These are phyloP conservation scores for Cacatua alba DNA, from an alignment of 2,113 vertebrate species.

Conservation along the genomic window DNA sequence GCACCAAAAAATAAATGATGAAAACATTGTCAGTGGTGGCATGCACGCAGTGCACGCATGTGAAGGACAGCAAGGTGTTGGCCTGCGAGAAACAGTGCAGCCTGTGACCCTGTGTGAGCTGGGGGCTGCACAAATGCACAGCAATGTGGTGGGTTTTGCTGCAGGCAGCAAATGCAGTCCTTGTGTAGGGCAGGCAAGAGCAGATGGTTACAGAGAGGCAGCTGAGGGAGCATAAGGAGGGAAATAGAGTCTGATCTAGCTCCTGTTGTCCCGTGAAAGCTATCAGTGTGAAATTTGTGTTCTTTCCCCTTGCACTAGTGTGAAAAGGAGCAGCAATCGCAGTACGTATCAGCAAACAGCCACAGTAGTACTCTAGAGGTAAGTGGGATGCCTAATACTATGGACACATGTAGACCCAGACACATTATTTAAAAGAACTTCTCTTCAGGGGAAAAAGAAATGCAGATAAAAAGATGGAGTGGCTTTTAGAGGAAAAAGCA, in stretches of 20 bases:
- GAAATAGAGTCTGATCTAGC: not conserved
- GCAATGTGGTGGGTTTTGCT: not conserved
- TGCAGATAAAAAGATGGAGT: not conserved
- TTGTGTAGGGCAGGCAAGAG: not conserved
- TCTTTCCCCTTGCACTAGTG: not conserved
- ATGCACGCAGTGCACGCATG: rapidly evolving
- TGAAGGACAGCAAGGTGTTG: not conserved
- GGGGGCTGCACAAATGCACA: not conserved
- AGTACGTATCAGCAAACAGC: not conserved
- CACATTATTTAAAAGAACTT: not conserved
- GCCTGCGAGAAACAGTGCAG: rapidly evolving
- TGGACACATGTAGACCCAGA: not conserved
- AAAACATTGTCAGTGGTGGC: not conserved
- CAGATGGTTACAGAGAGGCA: constrained; percentile 40
- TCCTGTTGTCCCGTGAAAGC: constrained; percentile 26
- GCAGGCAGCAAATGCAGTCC: not conserved
- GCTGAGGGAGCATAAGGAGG: constrained; percentile 37
- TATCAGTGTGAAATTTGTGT: constrained; percentile 38
- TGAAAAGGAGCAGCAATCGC: constrained; percentile 1
- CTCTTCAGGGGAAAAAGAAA: not conserved
- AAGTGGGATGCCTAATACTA: not conserved
- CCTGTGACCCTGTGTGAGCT: not conserved
- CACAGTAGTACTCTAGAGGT: not conserved
- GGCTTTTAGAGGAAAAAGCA: not conserved
- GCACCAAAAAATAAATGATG: not conserved